Evolutionary conservation across 2,888 invertebrate genomes (phyloP).

Genomic region (Mactromeris polynyma): DNA sequence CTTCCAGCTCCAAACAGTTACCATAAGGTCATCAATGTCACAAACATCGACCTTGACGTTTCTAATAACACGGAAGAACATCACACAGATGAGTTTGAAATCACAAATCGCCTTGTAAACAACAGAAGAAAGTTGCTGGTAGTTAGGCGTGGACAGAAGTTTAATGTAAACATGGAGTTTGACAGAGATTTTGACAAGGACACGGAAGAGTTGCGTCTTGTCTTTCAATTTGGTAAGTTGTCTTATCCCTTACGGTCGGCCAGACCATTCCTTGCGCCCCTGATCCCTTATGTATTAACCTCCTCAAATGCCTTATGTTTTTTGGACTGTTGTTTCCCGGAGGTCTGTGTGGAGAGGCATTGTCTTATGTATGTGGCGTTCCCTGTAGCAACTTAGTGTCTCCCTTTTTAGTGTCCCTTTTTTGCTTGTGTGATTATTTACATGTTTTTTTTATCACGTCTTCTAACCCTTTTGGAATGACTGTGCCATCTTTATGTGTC

Average conservation of each 20-base stretch:
- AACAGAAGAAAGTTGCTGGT: conserved; percentile 89
- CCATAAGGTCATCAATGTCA: conserved; percentile 83
- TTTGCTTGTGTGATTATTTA: too few relatives aligned
- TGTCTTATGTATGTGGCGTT: too few relatives aligned
- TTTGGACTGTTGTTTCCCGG: too few relatives aligned
- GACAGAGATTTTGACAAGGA: conserved; percentile 92
- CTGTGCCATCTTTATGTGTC: background rate
- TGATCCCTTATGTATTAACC: too few relatives aligned
- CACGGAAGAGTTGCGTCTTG: conserved; percentile 93
- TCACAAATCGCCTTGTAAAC: conserved; percentile 19
- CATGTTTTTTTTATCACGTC: too few relatives aligned
- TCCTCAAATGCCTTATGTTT: too few relatives aligned
- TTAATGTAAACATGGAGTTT: conserved; percentile 91
- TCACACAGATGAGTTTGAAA: conserved; percentile 91
- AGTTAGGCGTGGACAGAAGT: conserved; percentile 92
- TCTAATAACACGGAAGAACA: conserved; percentile 91
- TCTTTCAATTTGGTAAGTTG: conserved; percentile 89
- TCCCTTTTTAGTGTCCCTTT: too few relatives aligned
- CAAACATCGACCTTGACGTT: conserved; percentile 91
- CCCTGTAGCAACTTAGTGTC: too few relatives aligned
- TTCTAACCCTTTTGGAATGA: too few relatives aligned
- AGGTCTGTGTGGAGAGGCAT: too few relatives aligned
- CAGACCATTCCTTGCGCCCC: too few relatives aligned
- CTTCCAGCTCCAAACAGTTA: conserved; percentile 81
- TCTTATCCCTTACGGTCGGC: too few relatives aligned